These are phyloP conservation scores for Geotrypetes seraphini DNA, from an alignment of 2,797 vertebrate species.

Conservation along the genomic window DNA sequence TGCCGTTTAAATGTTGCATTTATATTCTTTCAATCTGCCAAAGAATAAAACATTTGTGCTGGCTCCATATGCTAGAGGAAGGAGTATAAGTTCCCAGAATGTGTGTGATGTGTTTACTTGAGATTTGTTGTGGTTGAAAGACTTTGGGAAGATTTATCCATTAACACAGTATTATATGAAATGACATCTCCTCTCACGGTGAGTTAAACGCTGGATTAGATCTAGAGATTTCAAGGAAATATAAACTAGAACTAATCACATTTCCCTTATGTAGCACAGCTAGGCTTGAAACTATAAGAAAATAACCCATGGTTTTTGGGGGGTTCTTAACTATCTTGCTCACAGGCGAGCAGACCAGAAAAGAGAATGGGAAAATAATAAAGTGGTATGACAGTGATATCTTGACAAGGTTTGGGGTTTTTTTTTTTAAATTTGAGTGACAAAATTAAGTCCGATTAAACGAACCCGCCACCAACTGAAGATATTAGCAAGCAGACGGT, in stretches of 20 bases:
- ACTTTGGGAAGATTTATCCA: constrained; percentile 38
- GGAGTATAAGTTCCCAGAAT: constrained; percentile 19
- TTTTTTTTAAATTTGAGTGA: too few species aligned
- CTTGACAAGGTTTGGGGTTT: too few species aligned
- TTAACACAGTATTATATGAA: constrained; percentile 51
- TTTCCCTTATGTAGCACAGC: constrained; percentile 53
- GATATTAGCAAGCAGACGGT: too few species aligned
- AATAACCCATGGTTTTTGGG: too few species aligned
- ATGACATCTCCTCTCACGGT: constrained; percentile 63
- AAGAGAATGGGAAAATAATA: too few species aligned
- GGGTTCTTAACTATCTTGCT: too few species aligned
- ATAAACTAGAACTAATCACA: constrained; percentile 75
- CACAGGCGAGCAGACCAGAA: too few species aligned
- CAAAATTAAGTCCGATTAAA: too few species aligned
- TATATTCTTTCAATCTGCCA: not conserved
- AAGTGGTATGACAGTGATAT: too few species aligned
- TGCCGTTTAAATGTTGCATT: not conserved
- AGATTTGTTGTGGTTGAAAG: constrained; percentile 36
- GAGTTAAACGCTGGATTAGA: constrained; percentile 67
- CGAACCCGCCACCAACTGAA: too few species aligned
- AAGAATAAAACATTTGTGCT: not conserved
- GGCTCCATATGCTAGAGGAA: not conserved
- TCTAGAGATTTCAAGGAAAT: constrained; percentile 49
- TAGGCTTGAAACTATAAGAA: too few species aligned
- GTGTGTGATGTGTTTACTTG: constrained; percentile 5